A percentile compares a stretch with the other conserved stretches of the same genome.
phyloP scores from a whole-genome alignment of 2,113 vertebrate genomes.

The Heteronetta atricapilla region DNA sequence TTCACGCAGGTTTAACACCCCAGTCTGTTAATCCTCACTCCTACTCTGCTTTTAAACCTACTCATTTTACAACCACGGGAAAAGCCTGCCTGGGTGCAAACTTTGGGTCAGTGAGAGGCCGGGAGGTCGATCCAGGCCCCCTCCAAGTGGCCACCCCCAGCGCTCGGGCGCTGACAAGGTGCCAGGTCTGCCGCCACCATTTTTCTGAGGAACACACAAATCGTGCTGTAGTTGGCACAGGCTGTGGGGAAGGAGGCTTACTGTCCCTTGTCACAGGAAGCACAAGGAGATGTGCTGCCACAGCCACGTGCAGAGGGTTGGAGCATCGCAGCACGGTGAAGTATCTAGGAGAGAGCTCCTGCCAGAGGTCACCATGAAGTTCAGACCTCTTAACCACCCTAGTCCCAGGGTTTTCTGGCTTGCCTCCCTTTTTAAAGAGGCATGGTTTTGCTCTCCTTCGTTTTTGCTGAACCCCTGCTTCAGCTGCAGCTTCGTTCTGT shows the following conservation, averaged over 20 bases:
- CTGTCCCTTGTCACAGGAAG: background rate
- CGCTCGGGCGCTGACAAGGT: background rate
- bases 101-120: background rate
- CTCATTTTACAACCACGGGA: background rate
- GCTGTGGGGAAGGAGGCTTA: background rate
- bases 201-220: background rate
- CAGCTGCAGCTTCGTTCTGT: slow-evolving; percentile 7
- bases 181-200: background rate
- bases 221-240: background rate
- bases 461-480: slow-evolving; percentile 29
- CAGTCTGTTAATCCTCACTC: background rate
- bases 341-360: background rate
- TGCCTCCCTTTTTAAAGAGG: background rate
- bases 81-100: background rate
- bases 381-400: background rate
- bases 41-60: background rate
- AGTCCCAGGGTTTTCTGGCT: background rate
- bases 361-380: background rate
- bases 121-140: background rate
- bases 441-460: background rate
- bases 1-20: background rate
- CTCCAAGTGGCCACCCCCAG: fast-evolving
- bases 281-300: background rate
- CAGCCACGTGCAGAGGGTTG: background rate
- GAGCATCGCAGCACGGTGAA: background rate